phyloP scores from a whole-genome alignment of 1,140 invertebrate genomes.

The Saccostrea echinata region DNA sequence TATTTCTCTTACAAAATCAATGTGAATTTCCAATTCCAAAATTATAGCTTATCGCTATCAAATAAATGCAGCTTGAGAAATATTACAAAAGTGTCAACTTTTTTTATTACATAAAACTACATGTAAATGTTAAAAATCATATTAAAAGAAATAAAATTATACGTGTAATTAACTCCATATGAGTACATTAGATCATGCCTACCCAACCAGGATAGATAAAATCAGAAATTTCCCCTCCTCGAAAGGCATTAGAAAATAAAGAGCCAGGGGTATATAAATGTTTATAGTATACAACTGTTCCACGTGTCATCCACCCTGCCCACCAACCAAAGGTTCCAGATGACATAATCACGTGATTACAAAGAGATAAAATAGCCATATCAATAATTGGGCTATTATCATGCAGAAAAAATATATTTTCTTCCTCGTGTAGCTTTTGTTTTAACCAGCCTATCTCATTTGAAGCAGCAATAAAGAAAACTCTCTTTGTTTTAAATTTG shows the following conservation, averaged over 20 bases:
- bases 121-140: too few species aligned
- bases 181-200: background rate
- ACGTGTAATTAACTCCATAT: too few species aligned
- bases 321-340: slow-evolving; percentile 75
- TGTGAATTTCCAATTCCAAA: too few species aligned
- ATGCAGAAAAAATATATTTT: slow-evolving; percentile 44
- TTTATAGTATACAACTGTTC: slow-evolving; percentile 71
- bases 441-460: slow-evolving; percentile 56
- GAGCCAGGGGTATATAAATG: slow-evolving; percentile 56
- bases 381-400: slow-evolving; percentile 61
- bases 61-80: too few species aligned
- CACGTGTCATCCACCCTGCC: slow-evolving; percentile 69
- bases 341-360: slow-evolving; percentile 74
- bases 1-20: too few species aligned
- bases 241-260: slow-evolving; percentile 49
- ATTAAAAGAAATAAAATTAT: too few species aligned
- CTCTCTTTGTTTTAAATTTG: slow-evolving; percentile 48
- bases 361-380: slow-evolving; percentile 64
- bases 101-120: too few species aligned
- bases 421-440: slow-evolving; percentile 32
- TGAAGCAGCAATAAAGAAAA: slow-evolving; percentile 61
- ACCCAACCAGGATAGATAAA: slow-evolving; percentile 62
- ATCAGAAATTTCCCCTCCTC: slow-evolving; percentile 50
- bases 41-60: too few species aligned
- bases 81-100: too few species aligned